Percentiles rank a stretch among this genome's conserved stretches.
Evolutionary conservation across 2,888 invertebrate genomes (phyloP).

Genomic region (Anticlea derivata): DNA sequence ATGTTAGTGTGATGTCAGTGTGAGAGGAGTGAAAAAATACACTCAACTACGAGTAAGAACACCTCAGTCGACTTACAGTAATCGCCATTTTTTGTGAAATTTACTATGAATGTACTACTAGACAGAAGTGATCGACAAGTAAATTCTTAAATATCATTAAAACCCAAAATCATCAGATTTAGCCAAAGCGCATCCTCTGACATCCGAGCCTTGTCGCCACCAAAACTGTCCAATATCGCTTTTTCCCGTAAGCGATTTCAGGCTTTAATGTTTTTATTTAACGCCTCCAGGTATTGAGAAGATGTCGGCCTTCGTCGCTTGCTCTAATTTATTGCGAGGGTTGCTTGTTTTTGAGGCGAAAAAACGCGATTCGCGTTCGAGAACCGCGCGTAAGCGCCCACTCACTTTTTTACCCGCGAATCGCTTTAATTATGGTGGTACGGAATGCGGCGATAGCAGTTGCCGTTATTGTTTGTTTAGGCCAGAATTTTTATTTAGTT

Average conservation of each 20-base stretch:
- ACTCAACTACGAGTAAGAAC: too few species aligned
- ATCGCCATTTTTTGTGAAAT: too few species aligned
- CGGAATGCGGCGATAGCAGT: constrained; percentile 42
- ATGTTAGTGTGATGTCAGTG: too few species aligned
- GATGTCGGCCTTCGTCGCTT: constrained; percentile 77
- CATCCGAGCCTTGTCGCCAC: constrained; percentile 60
- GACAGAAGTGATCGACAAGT: background rate
- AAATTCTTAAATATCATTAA: constrained; percentile 34
- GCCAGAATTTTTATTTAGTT: constrained; percentile 28
- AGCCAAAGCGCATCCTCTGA: constrained; percentile 52
- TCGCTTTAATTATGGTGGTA: constrained; percentile 75
- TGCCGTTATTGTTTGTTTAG: constrained; percentile 31
- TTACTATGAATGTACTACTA: background rate
- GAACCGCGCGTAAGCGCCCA: constrained; percentile 56
- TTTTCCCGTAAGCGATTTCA: constrained; percentile 78
- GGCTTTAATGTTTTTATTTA: constrained; percentile 83
- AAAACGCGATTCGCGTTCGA: constrained; percentile 63
- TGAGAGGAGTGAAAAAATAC: too few species aligned
- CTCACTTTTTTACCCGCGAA: constrained; percentile 68
- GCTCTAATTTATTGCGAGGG: constrained; percentile 74
- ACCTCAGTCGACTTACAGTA: too few species aligned
- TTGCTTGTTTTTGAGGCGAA: constrained; percentile 70
- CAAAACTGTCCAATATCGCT: constrained; percentile 76
- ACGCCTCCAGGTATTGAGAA: constrained; percentile 73
- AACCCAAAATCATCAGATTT: constrained; percentile 47